Evolutionary conservation across 2,113 vertebrate genomes (phyloP), one percentile per base, ranked within the genome.

Genomic region (Dromaius novaehollandiae): DNA sequence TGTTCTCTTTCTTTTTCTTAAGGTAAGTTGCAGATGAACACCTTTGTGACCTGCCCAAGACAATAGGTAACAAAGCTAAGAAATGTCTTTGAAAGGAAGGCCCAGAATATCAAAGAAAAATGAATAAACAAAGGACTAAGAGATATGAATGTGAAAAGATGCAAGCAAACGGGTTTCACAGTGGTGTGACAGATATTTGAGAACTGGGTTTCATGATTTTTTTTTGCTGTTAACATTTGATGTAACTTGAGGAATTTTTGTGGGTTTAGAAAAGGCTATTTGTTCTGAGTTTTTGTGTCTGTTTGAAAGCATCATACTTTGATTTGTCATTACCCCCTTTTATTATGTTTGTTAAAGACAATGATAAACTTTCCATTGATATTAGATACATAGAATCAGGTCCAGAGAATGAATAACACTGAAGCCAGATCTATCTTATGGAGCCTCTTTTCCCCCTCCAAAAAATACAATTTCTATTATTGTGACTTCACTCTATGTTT

Each of bases 11-110:
- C 18, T 70, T 79, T 56, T 58, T 44, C 83, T 50, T 71, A 51
- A 77, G 24, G 60, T 94, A 82, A 92, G 30, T 60, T 9, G 91
- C 80, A 68, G 53, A 73, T n/a, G 68, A 88, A 48, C 61, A 80
- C 11, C 65, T 73, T 60, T 96, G 55, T 8, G n/a, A 48, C 51
- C 86, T 92, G 74, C 4, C 61, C 65, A 80, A 64, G 70, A 73
- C 58, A 83, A 86, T 15, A 6, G 20, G 56, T 21, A 93, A 83
- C 5, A 38, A 28, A 50, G 6, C 1, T 64, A 40, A 88, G 55
- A 88, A 93, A 75, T 66, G 5, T 25, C 11, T 83, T 46, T 56
- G 40, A 85, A 89, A 80, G 4, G 38, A 82, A 17, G 36, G 10
- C 16, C 83, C 11, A 85, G 34, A 76, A n/a, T 51, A 69, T 13